phyloP scores from a whole-genome alignment of 2,113 vertebrate genomes.

The Talpa occidentalis region DNA sequence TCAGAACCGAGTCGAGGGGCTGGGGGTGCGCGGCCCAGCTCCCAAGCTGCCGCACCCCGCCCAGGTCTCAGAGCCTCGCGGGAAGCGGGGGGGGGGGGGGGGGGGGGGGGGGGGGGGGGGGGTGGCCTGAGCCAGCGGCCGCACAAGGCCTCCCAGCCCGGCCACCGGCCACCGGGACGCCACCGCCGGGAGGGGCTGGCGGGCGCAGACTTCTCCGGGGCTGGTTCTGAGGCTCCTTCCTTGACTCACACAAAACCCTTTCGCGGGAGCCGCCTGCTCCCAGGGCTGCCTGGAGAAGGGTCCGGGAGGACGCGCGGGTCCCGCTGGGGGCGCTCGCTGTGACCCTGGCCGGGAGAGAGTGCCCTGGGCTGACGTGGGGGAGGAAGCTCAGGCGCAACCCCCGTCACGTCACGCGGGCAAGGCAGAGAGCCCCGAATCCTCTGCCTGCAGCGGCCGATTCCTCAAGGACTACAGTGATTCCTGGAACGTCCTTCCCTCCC shows the following conservation, averaged over 20 bases:
- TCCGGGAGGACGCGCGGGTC: no score
- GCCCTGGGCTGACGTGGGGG: neutral
- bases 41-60: neutral
- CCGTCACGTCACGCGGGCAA: no score
- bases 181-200: no score
- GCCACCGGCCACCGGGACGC: no score
- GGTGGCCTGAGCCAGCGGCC: no score
- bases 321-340: neutral
- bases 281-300: neutral
- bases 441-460: neutral
- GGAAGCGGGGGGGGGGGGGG: no score
- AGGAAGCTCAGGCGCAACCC: neutral
- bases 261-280: neutral
- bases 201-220: no score
- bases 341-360: neutral
- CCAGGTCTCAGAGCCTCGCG: no score
- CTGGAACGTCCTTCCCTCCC: neutral
- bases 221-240: neutral
- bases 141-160: no score
- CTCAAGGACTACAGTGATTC: neutral
- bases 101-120: no score
- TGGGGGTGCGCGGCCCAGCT: no score
- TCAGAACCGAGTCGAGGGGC: neutral
- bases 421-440: no score
- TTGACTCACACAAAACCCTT: neutral